Evolutionary conservation across 2,797 vertebrate genomes (phyloP).

Genomic region (Diglossa cyanea): DNA sequence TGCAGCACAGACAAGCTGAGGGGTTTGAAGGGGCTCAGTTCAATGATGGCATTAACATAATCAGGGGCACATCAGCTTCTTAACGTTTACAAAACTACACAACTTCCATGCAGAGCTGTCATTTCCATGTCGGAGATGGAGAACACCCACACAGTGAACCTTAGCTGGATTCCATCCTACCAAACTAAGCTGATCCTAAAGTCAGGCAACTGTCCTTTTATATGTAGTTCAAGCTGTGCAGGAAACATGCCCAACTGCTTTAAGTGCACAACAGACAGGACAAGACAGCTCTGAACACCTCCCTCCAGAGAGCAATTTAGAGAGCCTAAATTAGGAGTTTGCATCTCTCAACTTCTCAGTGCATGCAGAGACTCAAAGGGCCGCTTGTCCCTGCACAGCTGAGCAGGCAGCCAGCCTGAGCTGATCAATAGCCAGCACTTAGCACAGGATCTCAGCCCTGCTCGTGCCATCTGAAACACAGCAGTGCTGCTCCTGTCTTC

Average conservation of each 20-base stretch:
- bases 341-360: background rate
- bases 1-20: background rate
- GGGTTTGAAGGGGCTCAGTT: background rate
- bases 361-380: background rate
- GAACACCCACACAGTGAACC: background rate
- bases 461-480: background rate
- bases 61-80: background rate
- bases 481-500: background rate
- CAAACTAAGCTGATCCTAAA: background rate
- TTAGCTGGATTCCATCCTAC: background rate
- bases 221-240: background rate
- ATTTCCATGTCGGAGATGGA: background rate
- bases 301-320: background rate
- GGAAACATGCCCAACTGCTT: background rate
- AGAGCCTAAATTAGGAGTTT: background rate
- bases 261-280: background rate
- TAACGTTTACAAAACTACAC: background rate
- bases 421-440: background rate
- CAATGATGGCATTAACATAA: background rate
- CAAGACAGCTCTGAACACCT: background rate
- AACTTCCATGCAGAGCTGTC: background rate
- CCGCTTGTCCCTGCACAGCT: background rate
- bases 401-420: background rate
- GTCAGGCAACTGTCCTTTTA: background rate
- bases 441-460: background rate